Conservation (phyloP, 2,888 invertebrate genomes). For the Siphlonurus alternatus region DNA sequence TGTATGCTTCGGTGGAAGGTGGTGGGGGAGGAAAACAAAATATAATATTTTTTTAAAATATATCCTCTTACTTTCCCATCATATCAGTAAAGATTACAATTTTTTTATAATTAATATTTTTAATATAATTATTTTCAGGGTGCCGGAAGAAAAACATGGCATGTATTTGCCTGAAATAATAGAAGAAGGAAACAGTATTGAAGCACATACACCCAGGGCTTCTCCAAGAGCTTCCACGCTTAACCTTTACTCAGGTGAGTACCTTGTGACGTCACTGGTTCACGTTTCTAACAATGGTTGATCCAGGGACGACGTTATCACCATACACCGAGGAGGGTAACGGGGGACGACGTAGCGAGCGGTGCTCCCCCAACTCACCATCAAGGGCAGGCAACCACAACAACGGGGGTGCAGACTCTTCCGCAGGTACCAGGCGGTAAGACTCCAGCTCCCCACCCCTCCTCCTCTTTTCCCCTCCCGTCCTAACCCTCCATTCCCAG, state of each 20-base stretch:
- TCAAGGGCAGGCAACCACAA: too few species aligned
- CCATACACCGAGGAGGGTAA: background rate
- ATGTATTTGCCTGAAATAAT: slow-evolving; percentile 35
- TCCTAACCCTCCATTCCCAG: background rate
- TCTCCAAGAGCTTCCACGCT: background rate
- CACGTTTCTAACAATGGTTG: background rate
- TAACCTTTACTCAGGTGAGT: background rate
- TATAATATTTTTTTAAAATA: too few species aligned
- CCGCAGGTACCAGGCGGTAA: slow-evolving; percentile 4
- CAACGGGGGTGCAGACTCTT: background rate
- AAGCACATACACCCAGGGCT: background rate
- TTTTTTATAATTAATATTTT: too few species aligned
- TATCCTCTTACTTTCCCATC: too few species aligned
- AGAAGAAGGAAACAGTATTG: slow-evolving; percentile 25
- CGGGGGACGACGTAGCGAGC: background rate
- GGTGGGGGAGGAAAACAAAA: too few species aligned
- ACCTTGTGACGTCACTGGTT: background rate
- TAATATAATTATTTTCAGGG: too few species aligned
- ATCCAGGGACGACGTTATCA: background rate
- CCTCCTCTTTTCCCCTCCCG: background rate
- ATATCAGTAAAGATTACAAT: too few species aligned
- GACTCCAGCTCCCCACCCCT: background rate
- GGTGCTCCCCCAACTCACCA: background rate
- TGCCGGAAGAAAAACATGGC: slow-evolving; percentile 35
- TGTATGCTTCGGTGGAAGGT: too few species aligned